Evolutionary conservation across 1,140 invertebrate species (phyloP), one percentile per base, ranked within the genome.

Genomic region (Fopius arisanus): DNA sequence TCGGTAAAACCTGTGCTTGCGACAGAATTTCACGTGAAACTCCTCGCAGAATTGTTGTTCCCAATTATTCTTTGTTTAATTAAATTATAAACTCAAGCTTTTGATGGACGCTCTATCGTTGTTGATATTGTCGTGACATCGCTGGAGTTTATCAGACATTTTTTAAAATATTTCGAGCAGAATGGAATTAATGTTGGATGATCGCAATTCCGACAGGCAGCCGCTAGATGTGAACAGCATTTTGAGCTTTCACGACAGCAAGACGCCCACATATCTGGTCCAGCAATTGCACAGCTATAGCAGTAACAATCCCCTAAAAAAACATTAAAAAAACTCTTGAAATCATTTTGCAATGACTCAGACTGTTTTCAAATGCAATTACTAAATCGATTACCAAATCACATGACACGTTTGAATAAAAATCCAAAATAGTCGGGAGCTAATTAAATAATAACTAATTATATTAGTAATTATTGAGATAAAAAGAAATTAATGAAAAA

Each of bases 111-210:
- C 28, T 40, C 40, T 12, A 62, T 16, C 6, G 70, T 65, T 41
- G 33, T n/a, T 26, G 19, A 75, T 19, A 67, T 77, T 29, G 75
- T 70, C 12, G 80, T 82, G n/a, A 81, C 81, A 3, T 82, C 81
- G 43, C 83, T 81, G 3, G 81, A 43, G 5, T 86, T 80, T 10
- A 59, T 62, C 0, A 85, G 48, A 54, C 88, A 89, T 72, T 87
- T 88, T 70, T 88, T 88, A 63, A 89, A 89, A 51, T 88, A 82
- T 66, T 88, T 88, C 1, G 84, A 82, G 67, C 88, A 89, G 54
- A 89, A 89, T 0, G 83, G 79, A 70, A 85, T 82, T 6, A 89
- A 72, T 3, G 77, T 74, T 0, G 83, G 83, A 10, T 86, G 84
- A 68, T 89, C 87, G 71, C 88, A 89, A 16, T 83, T 87, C 43